Conservation (phyloP, 2,113 vertebrate genomes). For the Kryptolebias marmoratus region DNA sequence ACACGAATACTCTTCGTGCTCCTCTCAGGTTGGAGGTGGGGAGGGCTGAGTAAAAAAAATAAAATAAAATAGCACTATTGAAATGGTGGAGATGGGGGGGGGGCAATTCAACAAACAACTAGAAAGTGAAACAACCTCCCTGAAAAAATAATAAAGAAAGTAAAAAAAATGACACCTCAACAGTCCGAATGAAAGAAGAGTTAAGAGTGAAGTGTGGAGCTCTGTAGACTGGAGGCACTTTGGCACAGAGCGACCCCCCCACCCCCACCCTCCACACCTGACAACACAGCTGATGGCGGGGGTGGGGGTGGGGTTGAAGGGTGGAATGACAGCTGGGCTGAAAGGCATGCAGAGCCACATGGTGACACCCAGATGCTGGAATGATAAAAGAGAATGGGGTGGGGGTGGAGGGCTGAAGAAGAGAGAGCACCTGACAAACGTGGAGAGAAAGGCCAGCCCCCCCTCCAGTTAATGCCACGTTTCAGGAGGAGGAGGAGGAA, state of each 20-base stretch:
- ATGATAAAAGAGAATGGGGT: constrained; percentile 20
- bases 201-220: constrained; percentile 80
- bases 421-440: constrained; percentile 72
- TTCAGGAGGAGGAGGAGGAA: constrained; percentile 41
- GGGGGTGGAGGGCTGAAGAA: background rate
- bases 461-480: constrained; percentile 72
- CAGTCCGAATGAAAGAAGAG: constrained; percentile 65
- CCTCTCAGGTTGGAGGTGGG: constrained; percentile 1
- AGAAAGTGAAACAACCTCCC: constrained; percentile 49
- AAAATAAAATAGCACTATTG: constrained; percentile 15
- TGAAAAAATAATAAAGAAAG: constrained; percentile 50
- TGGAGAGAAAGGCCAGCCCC: constrained; percentile 81
- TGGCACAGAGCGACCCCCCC: constrained; percentile 77
- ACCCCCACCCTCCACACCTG: constrained; percentile 58
- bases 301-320: constrained; percentile 11
- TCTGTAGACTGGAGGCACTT: constrained; percentile 78
- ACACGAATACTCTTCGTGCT: constrained; percentile 45
- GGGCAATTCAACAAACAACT: constrained; percentile 12
- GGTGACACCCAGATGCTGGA: constrained; percentile 51
- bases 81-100: constrained; percentile 37
- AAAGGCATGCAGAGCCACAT: constrained; percentile 57
- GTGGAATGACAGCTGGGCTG: constrained; percentile 57
- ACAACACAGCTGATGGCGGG: constrained; percentile 44
- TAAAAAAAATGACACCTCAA: constrained; percentile 49
- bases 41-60: background rate